A percentile compares a stretch with the other conserved stretches of the same genome.
Evolutionary conservation across 2,888 invertebrate genomes (phyloP).

Genomic region (Microctonus brassicae): DNA sequence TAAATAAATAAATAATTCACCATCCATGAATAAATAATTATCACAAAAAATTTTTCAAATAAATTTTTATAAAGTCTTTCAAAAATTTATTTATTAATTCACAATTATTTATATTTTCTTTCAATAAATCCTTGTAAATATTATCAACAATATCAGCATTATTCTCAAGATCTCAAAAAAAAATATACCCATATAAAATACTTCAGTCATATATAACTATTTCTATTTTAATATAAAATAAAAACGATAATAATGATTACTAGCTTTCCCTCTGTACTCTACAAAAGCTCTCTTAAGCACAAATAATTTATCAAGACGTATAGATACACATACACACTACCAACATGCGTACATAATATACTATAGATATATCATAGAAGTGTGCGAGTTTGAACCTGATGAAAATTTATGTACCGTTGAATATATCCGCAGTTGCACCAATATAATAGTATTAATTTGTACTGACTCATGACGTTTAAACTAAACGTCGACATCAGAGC

Average conservation of each 20-base stretch:
- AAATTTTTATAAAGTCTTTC: no score
- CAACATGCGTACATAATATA: neutral
- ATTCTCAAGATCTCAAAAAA: no score
- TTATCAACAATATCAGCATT: no score
- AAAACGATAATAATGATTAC: conserved; percentile 30
- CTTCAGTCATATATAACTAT: no score
- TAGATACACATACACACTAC: neutral
- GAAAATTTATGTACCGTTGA: conserved; percentile 35
- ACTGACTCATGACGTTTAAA: conserved; percentile 9
- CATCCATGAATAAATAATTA: no score
- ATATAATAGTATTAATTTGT: conserved; percentile 38
- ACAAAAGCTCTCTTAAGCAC: conserved; percentile 16
- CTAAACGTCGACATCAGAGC: conserved; percentile 6
- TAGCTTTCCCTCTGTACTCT: conserved; percentile 17
- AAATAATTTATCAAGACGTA: conserved; percentile 35
- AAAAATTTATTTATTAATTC: no score
- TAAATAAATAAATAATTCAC: no score
- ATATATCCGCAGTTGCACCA: conserved; percentile 17
- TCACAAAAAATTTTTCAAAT: no score
- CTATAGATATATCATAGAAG: conserved; percentile 11
- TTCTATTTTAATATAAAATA: no score
- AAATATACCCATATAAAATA: no score
- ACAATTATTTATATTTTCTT: no score
- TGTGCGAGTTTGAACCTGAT: conserved; percentile 26
- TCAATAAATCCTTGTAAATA: no score